These are phyloP conservation scores for Pimpla rufipes DNA, from an alignment of 2,888 invertebrate genomes.

Conservation along the genomic window DNA sequence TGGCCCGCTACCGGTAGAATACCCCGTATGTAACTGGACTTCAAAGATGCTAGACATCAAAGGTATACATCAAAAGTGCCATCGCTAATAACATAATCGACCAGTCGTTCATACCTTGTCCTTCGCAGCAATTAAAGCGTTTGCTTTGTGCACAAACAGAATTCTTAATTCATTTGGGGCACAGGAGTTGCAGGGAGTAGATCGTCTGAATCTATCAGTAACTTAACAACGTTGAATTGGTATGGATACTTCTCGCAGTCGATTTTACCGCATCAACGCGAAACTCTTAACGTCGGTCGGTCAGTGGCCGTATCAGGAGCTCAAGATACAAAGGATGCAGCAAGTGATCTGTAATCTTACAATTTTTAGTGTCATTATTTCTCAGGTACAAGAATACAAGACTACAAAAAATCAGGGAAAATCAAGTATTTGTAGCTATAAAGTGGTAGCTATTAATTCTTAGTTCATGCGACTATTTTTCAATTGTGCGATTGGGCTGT, in stretches of 20 bases:
- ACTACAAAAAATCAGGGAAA: too few species aligned
- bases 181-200: neutral
- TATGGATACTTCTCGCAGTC: constrained; percentile 50
- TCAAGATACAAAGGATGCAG: neutral
- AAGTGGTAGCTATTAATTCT: too few species aligned
- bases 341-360: constrained; percentile 24
- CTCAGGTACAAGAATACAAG: constrained; percentile 23
- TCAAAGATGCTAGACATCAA: too few species aligned
- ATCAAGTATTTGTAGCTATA: too few species aligned
- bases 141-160: neutral
- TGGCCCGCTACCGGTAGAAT: too few species aligned
- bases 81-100: too few species aligned
- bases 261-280: constrained; percentile 38
- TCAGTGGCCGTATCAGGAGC: constrained; percentile 44
- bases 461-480: too few species aligned
- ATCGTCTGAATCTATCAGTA: neutral
- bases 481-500: too few species aligned
- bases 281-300: constrained; percentile 23
- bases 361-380: constrained; percentile 33
- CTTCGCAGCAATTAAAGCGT: neutral
- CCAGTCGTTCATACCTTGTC: neutral
- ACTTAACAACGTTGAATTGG: constrained; percentile 1
- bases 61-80: too few species aligned
- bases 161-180: neutral
- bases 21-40: too few species aligned